A percentile compares a stretch with the other conserved stretches of the same genome.
Evolutionary conservation across 2,888 invertebrate species (phyloP).

Genomic region (Lithophane semibrunnea): DNA sequence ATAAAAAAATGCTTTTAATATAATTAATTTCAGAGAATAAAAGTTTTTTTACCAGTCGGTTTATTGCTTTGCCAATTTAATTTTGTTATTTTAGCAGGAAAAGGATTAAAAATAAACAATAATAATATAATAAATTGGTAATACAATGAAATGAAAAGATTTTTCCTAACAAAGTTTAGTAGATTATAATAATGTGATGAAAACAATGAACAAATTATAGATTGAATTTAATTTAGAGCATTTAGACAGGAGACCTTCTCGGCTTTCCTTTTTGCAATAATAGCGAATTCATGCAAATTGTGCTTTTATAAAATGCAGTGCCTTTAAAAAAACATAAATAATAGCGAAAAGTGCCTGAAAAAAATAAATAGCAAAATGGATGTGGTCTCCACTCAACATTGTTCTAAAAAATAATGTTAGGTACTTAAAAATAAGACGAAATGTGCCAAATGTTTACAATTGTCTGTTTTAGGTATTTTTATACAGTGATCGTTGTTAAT

Average conservation of each 20-base stretch:
- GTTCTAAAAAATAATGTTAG: constrained; percentile 15
- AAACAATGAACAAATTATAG: constrained; percentile 33
- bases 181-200: background rate
- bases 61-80: background rate
- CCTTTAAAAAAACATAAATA: constrained; percentile 17
- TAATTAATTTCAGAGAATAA: background rate
- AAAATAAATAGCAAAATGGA: background rate
- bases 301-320: constrained; percentile 23
- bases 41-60: background rate
- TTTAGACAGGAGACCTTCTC: background rate
- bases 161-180: background rate
- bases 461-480: constrained; percentile 54
- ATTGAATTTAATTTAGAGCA: constrained; percentile 23
- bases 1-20: background rate
- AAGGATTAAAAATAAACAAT: background rate
- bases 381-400: background rate
- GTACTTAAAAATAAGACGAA: constrained; percentile 45
- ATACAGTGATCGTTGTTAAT: constrained; percentile 52
- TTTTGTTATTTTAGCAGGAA: background rate
- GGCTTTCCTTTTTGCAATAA: background rate
- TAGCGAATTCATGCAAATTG: too few relatives aligned
- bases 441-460: constrained; percentile 61
- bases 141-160: background rate
- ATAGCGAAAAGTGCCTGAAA: constrained; percentile 11
- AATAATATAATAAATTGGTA: background rate